A percentile compares a stretch with the other conserved stretches of the same genome.
These are phyloP conservation scores for Pseudomyrmex flavicornis DNA, from an alignment of 1,140 invertebrate genomes.

Conservation along the genomic window DNA sequence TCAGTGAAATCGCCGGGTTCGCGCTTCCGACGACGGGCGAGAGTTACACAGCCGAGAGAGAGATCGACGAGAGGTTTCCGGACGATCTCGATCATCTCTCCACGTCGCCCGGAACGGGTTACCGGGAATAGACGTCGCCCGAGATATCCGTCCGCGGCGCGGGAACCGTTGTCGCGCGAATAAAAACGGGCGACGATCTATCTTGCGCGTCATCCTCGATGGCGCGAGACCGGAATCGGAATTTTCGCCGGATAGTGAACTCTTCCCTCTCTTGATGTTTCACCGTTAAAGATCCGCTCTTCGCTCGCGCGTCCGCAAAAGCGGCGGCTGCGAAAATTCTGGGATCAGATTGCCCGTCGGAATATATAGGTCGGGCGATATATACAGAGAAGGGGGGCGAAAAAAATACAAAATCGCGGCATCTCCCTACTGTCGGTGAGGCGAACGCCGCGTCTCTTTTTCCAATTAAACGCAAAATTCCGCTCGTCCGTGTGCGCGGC, in stretches of 20 bases:
- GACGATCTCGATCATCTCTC: conserved; percentile 29
- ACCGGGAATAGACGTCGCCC: conserved; percentile 31
- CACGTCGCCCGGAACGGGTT: conserved; percentile 40
- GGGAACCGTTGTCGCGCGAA: conserved; percentile 28
- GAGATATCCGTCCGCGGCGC: conserved; percentile 38
- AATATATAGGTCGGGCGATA: background rate
- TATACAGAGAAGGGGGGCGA: conserved; percentile 4
- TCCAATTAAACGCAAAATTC: conserved; percentile 72
- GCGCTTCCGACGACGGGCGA: conserved; percentile 3
- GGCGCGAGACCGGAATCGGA: conserved; percentile 41
- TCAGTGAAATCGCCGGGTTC: conserved; percentile 55
- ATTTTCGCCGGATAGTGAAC: conserved; percentile 50
- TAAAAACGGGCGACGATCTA: conserved; percentile 66
- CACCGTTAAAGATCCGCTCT: conserved; percentile 38
- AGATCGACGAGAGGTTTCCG: conserved; percentile 45
- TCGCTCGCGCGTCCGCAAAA: conserved; percentile 7
- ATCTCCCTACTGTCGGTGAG: conserved; percentile 29
- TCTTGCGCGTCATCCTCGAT: conserved; percentile 50
- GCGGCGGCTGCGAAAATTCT: conserved; percentile 11
- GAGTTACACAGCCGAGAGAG: background rate
- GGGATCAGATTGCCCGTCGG: conserved; percentile 33
- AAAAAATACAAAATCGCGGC: conserved; percentile 56
- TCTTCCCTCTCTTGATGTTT: conserved; percentile 8
- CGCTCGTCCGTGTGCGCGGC: background rate
- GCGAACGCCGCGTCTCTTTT: conserved; percentile 46